Evolutionary conservation across 2,797 vertebrate species (phyloP), one percentile per base, ranked within the genome.

Genomic region (Propithecus perrieri): DNA sequence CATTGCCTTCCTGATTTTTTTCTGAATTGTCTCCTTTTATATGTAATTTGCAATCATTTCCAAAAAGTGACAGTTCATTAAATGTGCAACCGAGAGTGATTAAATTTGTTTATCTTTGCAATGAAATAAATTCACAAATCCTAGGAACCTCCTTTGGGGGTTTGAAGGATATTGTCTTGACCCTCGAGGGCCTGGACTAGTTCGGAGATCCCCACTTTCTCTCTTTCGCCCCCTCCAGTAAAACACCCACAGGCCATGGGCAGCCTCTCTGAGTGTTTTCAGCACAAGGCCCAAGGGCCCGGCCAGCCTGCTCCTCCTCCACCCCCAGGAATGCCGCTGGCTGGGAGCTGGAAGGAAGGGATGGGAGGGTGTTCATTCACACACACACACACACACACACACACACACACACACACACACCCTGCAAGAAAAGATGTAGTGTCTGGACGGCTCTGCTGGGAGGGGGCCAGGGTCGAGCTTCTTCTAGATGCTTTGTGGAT

Each of bases 41-140:
- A 57, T 81, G 75, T 86, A 97, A 97, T 97, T 95, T 94, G 96
- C 93, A 98, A 97, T 98, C 96, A 97, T 89, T 91, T 92, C 75
- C 83, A n/a, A 75, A 61, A 96, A 74, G 50, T 91, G 95, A 86
- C 96, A 94, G 89, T 95, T 97, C 97, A 95, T 97, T 97, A 97
- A 89, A 89, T 78, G 89, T 94, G 80, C 75, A 61, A 85, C 75
- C 14, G 76, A 81, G 59, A 85, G 41, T 94, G 93, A 94, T 87
- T 95, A 85, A 55, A 94, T 87, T 53, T 97, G 76, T 97, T 97
- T 97, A 93, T 94, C 89, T 95, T 91, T 69, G 61, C 75, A 30
- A 61, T 65, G 89, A 78, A 83, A 93, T 93, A 59, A 74, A 97
- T 84, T 43, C 75, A 69, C 65, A 79, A 65, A 83, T 55, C 75